Conservation (phyloP, 2,113 vertebrate genomes). For the Scomber colias region DNA sequence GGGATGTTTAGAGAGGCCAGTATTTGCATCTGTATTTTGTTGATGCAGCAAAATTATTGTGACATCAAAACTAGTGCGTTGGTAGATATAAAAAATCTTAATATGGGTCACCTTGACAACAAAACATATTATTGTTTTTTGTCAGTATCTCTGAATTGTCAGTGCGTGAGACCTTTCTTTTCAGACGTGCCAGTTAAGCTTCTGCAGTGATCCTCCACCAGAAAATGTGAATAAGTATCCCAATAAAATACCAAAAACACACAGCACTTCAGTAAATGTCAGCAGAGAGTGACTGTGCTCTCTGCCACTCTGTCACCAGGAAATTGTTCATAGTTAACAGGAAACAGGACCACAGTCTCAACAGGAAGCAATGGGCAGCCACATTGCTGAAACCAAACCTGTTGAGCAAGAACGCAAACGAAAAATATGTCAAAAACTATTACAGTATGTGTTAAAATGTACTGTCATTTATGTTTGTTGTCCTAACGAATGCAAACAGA, state of each 20-base stretch:
- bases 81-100: no score
- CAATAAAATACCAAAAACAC: neutral
- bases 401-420: no score
- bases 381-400: conserved; percentile 46
- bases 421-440: neutral
- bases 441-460: conserved; percentile 5
- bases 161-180: neutral
- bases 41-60: no score
- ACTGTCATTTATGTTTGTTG: conserved; percentile 4
- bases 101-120: no score
- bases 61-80: no score
- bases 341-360: conserved; percentile 57
- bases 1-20: no score
- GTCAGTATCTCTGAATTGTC: no score
- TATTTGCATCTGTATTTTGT: no score
- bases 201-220: no score
- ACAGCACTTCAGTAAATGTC: neutral
- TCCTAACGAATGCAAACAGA: conserved; percentile 30
- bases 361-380: conserved; percentile 63
- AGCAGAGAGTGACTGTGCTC: neutral
- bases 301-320: conserved; percentile 41
- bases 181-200: neutral
- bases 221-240: neutral
- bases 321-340: conserved; percentile 61
- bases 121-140: no score